These are phyloP conservation scores for Eleginops maclovinus DNA, from an alignment of 2,113 vertebrate genomes.

Conservation along the genomic window DNA sequence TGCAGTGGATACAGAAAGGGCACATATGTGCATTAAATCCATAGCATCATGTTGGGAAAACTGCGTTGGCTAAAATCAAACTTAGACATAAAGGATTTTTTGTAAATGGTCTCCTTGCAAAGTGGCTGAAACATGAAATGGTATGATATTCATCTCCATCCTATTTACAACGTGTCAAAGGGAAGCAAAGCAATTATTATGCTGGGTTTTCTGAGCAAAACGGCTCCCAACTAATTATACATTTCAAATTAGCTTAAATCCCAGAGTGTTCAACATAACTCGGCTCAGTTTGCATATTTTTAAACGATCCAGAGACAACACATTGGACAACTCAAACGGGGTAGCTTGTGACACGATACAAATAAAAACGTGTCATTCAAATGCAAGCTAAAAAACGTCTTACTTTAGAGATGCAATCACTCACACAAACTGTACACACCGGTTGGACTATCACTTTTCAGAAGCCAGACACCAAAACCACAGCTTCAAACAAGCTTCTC, in stretches of 20 bases:
- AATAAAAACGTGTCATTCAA: conserved; percentile 12
- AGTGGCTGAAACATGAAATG: neutral
- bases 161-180: neutral
- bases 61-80: too few relatives aligned
- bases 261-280: neutral
- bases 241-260: neutral
- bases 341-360: neutral
- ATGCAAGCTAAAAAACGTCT: neutral
- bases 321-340: neutral
- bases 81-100: too few relatives aligned
- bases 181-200: neutral
- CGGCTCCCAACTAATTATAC: neutral
- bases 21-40: too few relatives aligned
- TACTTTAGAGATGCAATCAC: neutral
- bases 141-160: neutral
- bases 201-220: neutral
- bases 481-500: neutral
- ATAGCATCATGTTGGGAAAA: too few relatives aligned
- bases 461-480: neutral
- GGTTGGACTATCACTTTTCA: neutral
- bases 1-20: too few relatives aligned
- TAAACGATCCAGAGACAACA: neutral
- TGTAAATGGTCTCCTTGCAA: too few relatives aligned
- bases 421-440: neutral
- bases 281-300: neutral